phyloP scores from a whole-genome alignment of 64 coral and sea anemone genomes.

The Porites lutea region DNA sequence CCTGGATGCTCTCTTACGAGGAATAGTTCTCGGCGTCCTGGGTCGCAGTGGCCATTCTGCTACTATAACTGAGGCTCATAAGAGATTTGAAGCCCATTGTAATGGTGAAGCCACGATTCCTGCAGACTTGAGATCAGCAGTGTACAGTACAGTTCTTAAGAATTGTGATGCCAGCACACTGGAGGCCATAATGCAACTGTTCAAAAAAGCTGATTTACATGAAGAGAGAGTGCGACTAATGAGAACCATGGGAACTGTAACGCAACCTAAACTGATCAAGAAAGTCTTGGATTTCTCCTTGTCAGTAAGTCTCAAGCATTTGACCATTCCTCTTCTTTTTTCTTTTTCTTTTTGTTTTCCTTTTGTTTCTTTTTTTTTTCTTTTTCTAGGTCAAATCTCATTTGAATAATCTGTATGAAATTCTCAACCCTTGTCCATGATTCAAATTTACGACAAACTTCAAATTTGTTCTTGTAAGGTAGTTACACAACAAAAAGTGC shows the following conservation, averaged over 20 bases:
- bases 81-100: slow-evolving; percentile 88
- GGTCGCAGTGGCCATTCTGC: slow-evolving; percentile 85
- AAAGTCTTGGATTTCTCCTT: slow-evolving; percentile 92
- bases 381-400: no score
- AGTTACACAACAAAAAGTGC: no score
- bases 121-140: slow-evolving; percentile 88
- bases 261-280: slow-evolving; percentile 84
- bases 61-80: slow-evolving; percentile 75
- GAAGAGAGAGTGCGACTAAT: slow-evolving; percentile 89
- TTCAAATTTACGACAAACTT: no score
- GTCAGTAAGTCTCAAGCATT: slow-evolving; percentile 57
- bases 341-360: no score
- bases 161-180: slow-evolving; percentile 74
- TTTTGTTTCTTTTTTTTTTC: no score
- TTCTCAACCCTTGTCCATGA: no score
- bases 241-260: slow-evolving; percentile 89
- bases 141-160: slow-evolving; percentile 91
- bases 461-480: no score
- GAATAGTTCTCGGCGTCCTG: slow-evolving; percentile 80
- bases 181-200: slow-evolving; percentile 70
- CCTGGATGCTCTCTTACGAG: slow-evolving; percentile 86
- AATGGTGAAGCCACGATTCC: slow-evolving; percentile 68
- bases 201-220: slow-evolving; percentile 82
- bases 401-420: no score
- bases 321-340: no score